Conservation (phyloP, 1,140 invertebrate genomes). For the Drosophila auraria region DNA sequence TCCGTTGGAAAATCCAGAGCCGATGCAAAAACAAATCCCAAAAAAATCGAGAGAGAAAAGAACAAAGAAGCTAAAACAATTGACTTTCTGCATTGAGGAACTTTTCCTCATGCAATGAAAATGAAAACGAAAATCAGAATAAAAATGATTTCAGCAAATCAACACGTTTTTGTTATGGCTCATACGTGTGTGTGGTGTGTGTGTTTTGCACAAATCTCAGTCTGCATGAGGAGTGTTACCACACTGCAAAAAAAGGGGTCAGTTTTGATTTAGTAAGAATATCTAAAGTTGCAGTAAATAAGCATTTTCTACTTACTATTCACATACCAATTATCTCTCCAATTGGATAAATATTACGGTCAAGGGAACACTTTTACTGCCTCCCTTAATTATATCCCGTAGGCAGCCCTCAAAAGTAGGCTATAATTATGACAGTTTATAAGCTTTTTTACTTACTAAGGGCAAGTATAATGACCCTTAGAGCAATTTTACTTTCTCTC, state of each 20-base stretch:
- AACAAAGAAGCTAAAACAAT: slow-evolving; percentile 43
- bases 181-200: slow-evolving; percentile 7
- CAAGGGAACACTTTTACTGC: background rate
- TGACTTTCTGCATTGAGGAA: slow-evolving; percentile 38
- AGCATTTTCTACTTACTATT: background rate
- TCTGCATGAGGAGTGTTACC: background rate
- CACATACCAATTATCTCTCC: too few relatives aligned
- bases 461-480: too few relatives aligned
- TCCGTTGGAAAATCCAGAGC: background rate
- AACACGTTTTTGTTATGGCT: slow-evolving; percentile 60
- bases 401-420: background rate
- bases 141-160: slow-evolving; percentile 59
- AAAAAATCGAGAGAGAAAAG: background rate
- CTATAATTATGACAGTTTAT: background rate
- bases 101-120: slow-evolving; percentile 32
- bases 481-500: too few relatives aligned
- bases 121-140: slow-evolving; percentile 40
- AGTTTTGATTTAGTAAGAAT: background rate
- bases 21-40: background rate
- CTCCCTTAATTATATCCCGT: background rate
- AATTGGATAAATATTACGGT: too few relatives aligned
- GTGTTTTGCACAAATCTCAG: slow-evolving; percentile 33
- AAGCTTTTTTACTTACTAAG: background rate
- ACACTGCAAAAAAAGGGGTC: background rate
- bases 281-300: too few relatives aligned